phyloP scores from a whole-genome alignment of 2,888 invertebrate genomes.

The Diarsia rubi region DNA sequence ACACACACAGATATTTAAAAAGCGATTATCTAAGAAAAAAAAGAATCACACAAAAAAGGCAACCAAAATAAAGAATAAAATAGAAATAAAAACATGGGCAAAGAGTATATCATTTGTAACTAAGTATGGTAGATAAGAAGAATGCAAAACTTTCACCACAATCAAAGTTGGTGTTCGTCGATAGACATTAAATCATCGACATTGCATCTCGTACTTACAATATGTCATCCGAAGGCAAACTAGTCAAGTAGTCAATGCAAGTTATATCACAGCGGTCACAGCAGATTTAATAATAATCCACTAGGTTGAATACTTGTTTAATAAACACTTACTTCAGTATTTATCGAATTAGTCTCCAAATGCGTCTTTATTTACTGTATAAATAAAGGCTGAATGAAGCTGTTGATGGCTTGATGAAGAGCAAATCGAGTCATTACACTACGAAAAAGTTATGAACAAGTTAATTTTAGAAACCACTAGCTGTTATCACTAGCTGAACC shows the following conservation, averaged over 20 bases:
- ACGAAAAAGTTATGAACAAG: neutral
- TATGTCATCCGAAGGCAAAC: conserved; percentile 43
- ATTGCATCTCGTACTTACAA: conserved; percentile 18
- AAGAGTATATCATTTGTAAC: neutral
- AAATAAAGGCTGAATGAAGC: neutral
- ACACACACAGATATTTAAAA: neutral
- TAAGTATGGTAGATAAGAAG: neutral
- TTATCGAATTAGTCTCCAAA: conserved; percentile 7
- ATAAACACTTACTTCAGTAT: conserved; percentile 14
- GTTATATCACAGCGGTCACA: conserved; percentile 30
- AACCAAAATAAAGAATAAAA: neutral
- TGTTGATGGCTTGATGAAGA: neutral
- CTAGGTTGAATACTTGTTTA: conserved; percentile 8
- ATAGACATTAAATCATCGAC: conserved; percentile 17
- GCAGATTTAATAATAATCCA: conserved; percentile 35
- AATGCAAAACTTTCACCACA: neutral
- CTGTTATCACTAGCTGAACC: too few relatives aligned
- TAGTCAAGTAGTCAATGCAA: conserved; percentile 26
- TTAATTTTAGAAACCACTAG: neutral
- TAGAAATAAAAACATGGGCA: neutral
- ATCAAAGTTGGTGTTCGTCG: neutral
- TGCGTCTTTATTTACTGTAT: neutral
- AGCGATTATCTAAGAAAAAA: neutral
- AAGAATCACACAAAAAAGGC: neutral
- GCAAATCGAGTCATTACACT: neutral